Conservation (phyloP, 2,797 vertebrate genomes). For the Champsocephalus gunnari region DNA sequence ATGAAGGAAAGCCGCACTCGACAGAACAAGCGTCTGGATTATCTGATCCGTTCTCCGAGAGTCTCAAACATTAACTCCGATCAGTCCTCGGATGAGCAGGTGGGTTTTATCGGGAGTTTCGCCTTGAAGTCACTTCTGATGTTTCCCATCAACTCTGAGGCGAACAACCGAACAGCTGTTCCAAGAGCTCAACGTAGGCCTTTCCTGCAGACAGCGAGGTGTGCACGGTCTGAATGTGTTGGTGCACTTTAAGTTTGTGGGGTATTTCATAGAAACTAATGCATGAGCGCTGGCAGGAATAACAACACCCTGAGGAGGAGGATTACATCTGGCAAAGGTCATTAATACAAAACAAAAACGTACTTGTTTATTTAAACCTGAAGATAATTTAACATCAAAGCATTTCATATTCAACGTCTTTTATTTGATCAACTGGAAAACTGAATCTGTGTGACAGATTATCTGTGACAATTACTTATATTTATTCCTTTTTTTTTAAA, state of each 20-base stretch:
- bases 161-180: conserved; percentile 37
- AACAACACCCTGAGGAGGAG: conserved; percentile 5
- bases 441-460: background rate
- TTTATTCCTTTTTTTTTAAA: too few relatives aligned
- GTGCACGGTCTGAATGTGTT: conserved; percentile 51
- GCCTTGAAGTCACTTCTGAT: conserved; percentile 42
- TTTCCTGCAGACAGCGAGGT: conserved; percentile 54
- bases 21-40: conserved; percentile 21
- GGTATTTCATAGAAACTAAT: conserved; percentile 63
- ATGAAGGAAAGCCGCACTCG: conserved; percentile 11
- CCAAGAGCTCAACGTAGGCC: conserved; percentile 59
- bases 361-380: background rate
- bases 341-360: background rate
- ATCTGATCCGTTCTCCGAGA: conserved; percentile 23
- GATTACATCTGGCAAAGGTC: background rate
- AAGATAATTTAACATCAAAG: background rate
- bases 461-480: too few relatives aligned
- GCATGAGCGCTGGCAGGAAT: too few relatives aligned
- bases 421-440: too few relatives aligned
- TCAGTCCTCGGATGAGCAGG: conserved; percentile 42
- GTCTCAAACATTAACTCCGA: conserved; percentile 48
- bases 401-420: background rate
- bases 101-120: conserved; percentile 17
- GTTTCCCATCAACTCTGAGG: conserved; percentile 44
- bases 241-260: conserved; percentile 44